A percentile compares a stretch with the other conserved stretches of the same genome.
Conservation (phyloP, 2,888 invertebrate species). For the Caradrina kadenii region DNA sequence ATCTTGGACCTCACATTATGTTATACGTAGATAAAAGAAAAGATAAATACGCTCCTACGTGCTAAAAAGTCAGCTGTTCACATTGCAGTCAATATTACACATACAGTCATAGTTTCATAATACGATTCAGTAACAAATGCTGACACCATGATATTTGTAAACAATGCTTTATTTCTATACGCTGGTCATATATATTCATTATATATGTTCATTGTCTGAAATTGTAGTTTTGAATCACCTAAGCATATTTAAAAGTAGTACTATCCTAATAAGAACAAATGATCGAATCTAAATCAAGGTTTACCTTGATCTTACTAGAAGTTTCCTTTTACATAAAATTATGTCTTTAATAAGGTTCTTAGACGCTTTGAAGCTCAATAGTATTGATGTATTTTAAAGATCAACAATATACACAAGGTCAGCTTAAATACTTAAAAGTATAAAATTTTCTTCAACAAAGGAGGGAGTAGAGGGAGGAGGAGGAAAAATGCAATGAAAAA, state of each 20-base stretch:
- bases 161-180: neutral
- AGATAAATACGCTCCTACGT: constrained; percentile 34
- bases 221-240: constrained; percentile 11
- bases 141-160: neutral
- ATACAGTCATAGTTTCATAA: neutral
- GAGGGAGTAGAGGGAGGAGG: too few species aligned
- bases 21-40: constrained; percentile 8
- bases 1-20: constrained; percentile 1
- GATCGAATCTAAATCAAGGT: constrained; percentile 31
- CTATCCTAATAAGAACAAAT: constrained; percentile 15
- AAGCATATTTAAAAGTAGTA: constrained; percentile 2
- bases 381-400: neutral
- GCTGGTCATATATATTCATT: too few species aligned
- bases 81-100: constrained; percentile 6
- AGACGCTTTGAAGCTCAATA: neutral
- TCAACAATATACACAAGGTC: neutral
- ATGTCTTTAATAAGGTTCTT: neutral
- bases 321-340: constrained; percentile 7
- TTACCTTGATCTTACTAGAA: constrained; percentile 28
- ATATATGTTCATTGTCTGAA: neutral
- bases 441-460: too few species aligned
- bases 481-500: too few species aligned
- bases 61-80: constrained; percentile 12
- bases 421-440: too few species aligned
- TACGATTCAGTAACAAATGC: neutral